Evolutionary conservation across 2,888 invertebrate genomes (phyloP).

Genomic region (Leptodirus hochenwartii): DNA sequence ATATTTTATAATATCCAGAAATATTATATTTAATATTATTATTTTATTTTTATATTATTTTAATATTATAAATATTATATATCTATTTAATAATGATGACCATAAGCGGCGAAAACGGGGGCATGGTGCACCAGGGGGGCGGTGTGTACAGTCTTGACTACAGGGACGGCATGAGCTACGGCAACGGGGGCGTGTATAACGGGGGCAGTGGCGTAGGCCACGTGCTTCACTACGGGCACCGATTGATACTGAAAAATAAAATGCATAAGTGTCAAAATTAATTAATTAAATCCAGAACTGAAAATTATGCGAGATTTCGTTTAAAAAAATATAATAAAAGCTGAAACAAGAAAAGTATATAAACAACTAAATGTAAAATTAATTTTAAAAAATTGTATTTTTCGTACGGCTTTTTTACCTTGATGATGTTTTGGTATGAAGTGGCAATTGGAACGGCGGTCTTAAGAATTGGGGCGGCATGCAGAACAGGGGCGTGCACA

Average conservation of each 20-base stretch:
- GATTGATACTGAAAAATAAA: conserved; percentile 9
- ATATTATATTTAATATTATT: too few relatives aligned
- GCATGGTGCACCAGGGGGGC: conserved; percentile 7
- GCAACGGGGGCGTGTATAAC: conserved; percentile 16
- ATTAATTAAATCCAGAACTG: too few relatives aligned
- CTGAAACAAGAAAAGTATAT: too few relatives aligned
- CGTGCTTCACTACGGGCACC: conserved; percentile 6
- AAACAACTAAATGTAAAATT: too few relatives aligned
- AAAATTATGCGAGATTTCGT: too few relatives aligned
- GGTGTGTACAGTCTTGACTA: conserved; percentile 9
- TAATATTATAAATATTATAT: too few relatives aligned
- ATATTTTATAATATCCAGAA: too few relatives aligned
- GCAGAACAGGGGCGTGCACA: conserved; percentile 8
- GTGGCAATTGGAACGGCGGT: conserved; percentile 20
- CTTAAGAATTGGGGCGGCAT: conserved; percentile 11
- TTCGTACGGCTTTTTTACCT: conserved; percentile 10
- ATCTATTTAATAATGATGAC: conserved; percentile 4
- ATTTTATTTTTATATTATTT: too few relatives aligned
- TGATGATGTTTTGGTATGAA: conserved; percentile 15
- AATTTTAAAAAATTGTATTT: conserved; percentile 5
- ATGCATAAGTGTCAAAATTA: background rate
- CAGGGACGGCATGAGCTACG: conserved; percentile 17
- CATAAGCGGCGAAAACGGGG: conserved; percentile 2
- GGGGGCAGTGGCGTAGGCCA: conserved; percentile 15
- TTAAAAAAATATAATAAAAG: too few relatives aligned